Percentiles rank a stretch among this genome's conserved stretches.
phyloP scores from a whole-genome alignment of 2,113 vertebrate genomes.

The Martes martes region DNA sequence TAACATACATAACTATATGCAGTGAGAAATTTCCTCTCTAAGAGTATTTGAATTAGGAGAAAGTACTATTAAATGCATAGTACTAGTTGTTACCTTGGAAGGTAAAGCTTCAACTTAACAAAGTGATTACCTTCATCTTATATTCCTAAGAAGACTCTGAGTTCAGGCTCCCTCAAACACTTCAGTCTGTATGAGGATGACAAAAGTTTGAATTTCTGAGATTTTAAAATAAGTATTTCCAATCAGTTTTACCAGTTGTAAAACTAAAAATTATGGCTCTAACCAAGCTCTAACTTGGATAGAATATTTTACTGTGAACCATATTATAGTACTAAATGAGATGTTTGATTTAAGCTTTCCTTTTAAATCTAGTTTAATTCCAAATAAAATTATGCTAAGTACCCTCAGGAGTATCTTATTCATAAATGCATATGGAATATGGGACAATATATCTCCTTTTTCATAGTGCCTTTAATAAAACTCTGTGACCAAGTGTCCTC shows the following conservation, averaged over 20 bases:
- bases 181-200: slow-evolving; percentile 56
- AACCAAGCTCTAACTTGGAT: neutral
- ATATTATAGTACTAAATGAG: slow-evolving; percentile 4
- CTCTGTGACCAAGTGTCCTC: neutral
- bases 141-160: neutral
- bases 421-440: slow-evolving; percentile 1
- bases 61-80: slow-evolving; percentile 1
- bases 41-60: slow-evolving; percentile 21
- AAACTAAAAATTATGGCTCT: slow-evolving; percentile 9
- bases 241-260: slow-evolving; percentile 39
- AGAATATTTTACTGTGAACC: slow-evolving; percentile 42
- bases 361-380: slow-evolving; percentile 45
- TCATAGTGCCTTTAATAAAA: neutral
- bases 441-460: neutral
- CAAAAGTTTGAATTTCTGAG: slow-evolving; percentile 52
- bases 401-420: neutral
- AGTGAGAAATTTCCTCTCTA: neutral
- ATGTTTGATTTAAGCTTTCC: slow-evolving; percentile 39
- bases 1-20: neutral
- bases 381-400: slow-evolving; percentile 51
- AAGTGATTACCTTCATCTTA: slow-evolving; percentile 46
- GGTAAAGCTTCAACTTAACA: neutral
- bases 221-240: slow-evolving; percentile 67
- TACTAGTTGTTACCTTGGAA: neutral
- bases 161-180: slow-evolving; percentile 47